Base-by-base conservation (phyloP, 2,113 vertebrate genomes). In the Cisticola juncidis region DNA sequence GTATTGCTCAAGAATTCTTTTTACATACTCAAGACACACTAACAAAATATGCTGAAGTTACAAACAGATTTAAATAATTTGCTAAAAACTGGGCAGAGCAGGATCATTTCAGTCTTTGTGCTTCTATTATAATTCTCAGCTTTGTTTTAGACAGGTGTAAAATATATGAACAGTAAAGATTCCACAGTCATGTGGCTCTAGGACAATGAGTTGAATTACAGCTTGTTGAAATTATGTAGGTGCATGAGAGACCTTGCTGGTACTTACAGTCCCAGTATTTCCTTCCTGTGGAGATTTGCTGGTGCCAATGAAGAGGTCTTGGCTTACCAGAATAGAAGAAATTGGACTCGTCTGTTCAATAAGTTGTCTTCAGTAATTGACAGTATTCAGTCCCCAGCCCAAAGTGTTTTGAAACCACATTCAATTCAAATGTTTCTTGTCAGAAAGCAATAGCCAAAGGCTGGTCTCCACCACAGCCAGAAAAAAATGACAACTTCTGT, bases 211-310 rank as follows among this genome's bases (percentile, higher is more conserved):
- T 21, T 85, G 48, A 60, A 85, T 44, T n/a, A 80, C 24, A 47
- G 5, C 38, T 79, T 45, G 21, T 60, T 80, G 48, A 86, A 91
- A 79, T 53, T 4, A 29, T 45, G 26, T 62, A 33, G 24, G 18
- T 76, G 9, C 12, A 11, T 0, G 0, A 71, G 0, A 71, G 21
- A 65, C 11, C 44, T 54, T 71, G 33, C 65, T 82, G 58, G 50
- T 50, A 53, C 6, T 56, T 47, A 15, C 61, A 0, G 0, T 76
- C 40, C 40, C 11, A 35, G 28, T 9, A 4, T 73, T 83, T 88
- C 73, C 26, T 25, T 90, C 50, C 51, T 26, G 21, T 22, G 70
- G 50, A 92, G 16, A 36, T 81, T 66, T 88, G 29, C 38, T 74
- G 33, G 20, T 66, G 25, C 33, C 56, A 2, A 0, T 53, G 48